Base-by-base conservation (phyloP, 1,140 invertebrate genomes). In the Nixonia krombeini region DNA sequence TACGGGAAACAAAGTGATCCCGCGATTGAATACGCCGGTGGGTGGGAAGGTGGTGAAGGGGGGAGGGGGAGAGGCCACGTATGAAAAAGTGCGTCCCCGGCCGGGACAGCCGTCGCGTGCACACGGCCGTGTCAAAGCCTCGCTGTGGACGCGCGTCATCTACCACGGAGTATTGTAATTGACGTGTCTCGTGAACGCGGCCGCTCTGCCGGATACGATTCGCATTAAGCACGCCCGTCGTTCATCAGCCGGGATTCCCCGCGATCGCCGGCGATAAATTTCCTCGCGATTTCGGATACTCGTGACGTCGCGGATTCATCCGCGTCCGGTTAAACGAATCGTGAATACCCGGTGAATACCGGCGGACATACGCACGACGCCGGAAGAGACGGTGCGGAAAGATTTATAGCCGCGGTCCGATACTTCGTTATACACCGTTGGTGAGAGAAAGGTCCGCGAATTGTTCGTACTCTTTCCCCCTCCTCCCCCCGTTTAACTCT, bases 171-270 rank as follows among this genome's bases (percentile, higher is more conserved):
- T 37, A 51, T 64, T 75, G 74, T 79, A 79, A 78, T 79, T 78
- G 77, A 74, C 77, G 72, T 74, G 75, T 75, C 70, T 73, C 74
- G 63, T 76, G 75, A 78, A 79, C 74, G 71, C 73, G 71, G 56
- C 64, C 74, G 68, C 61, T 78, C 74, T 75, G 69, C 72, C 75
- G 75, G 75, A 77, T 72, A 59, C 71, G 72, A 77, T 69, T 76
- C 77, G 74, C 71, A 78, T 79, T 79, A 79, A 78, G 72, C 77
- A 73, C 75, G 74, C 72, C 69, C 74, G 76, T 73, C 73, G 64
- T 67, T 59, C 69, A 67, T 73, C 71, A 67, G 57, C 63, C 70
- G 47, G 55, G 66, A 69, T 63, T 62, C 51, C 49, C 51, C 56
- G 41, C 35, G 52, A 42, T 52, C 37, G 55, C 55, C 40, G 23